Evolutionary conservation across 2,113 vertebrate species (phyloP).

Genomic region (Corythornis vintsioides): DNA sequence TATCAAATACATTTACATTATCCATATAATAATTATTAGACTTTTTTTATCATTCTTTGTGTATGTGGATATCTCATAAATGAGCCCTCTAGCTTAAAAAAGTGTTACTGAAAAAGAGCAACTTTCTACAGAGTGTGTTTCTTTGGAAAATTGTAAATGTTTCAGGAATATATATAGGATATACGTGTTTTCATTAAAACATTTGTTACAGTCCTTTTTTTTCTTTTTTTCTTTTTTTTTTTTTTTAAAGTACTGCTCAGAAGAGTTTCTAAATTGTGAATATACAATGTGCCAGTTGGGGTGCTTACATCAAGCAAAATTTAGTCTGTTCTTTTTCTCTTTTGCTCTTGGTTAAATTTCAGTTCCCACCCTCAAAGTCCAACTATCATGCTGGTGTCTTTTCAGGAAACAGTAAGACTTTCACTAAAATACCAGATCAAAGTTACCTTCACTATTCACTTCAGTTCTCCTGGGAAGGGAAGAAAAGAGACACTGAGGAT

Average conservation of each 20-base stretch:
- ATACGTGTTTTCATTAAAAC: not conserved
- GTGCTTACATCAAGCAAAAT: not conserved
- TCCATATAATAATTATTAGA: not conserved
- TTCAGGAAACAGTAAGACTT: not conserved
- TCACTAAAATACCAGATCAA: not conserved
- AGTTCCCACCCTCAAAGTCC: not conserved
- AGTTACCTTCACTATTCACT: conserved; percentile 10
- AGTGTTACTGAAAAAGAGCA: not conserved
- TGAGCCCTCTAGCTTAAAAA: not conserved
- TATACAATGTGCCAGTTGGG: not conserved
- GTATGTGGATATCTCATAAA: not conserved
- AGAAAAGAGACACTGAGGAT: not conserved
- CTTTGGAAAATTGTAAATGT: not conserved
- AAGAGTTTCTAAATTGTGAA: not conserved
- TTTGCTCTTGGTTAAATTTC: not conserved
- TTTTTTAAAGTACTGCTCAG: not conserved
- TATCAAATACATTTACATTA: not conserved
- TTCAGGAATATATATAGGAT: not conserved
- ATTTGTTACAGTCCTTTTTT: not conserved
- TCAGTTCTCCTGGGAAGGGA: not conserved
- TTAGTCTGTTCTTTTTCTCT: not conserved
- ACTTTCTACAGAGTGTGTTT: not conserved
- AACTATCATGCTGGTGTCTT: not conserved
- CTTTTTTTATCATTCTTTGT: not conserved
- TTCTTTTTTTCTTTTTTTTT: not conserved